Evolutionary conservation across 2,888 invertebrate species (phyloP).

Genomic region (Leistus spinibarbis): DNA sequence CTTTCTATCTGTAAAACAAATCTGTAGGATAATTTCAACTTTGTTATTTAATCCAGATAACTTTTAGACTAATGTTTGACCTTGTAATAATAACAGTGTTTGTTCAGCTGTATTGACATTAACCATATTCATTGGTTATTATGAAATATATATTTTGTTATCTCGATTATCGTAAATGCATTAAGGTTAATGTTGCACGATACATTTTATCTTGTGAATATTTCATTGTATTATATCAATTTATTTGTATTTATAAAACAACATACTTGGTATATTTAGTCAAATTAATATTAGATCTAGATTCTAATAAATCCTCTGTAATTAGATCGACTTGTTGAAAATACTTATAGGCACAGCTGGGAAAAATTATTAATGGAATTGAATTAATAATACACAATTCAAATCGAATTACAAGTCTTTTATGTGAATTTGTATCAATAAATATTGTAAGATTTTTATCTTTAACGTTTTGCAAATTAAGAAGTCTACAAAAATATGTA

Average conservation of each 20-base stretch:
- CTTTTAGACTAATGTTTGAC: neutral
- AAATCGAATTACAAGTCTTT: too few species aligned
- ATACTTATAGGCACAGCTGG: too few species aligned
- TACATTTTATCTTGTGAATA: neutral
- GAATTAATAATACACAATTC: too few species aligned
- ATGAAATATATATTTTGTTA: neutral
- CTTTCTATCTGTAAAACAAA: neutral
- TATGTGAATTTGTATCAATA: too few species aligned
- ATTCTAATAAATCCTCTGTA: too few species aligned
- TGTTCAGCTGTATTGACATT: neutral
- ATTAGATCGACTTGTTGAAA: too few species aligned
- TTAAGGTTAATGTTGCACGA: neutral
- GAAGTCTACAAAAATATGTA: too few species aligned
- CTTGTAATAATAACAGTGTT: neutral
- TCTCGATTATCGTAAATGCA: neutral
- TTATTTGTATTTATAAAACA: neutral
- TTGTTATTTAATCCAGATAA: neutral
- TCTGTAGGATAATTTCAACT: neutral
- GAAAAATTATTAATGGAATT: too few species aligned
- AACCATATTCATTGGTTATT: neutral
- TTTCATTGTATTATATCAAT: neutral
- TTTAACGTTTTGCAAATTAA: too few species aligned
- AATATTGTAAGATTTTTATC: too few species aligned
- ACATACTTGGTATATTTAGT: too few species aligned
- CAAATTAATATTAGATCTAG: too few species aligned